Conservation (phyloP, 2,113 vertebrate genomes). For the Circaetus gallicus region DNA sequence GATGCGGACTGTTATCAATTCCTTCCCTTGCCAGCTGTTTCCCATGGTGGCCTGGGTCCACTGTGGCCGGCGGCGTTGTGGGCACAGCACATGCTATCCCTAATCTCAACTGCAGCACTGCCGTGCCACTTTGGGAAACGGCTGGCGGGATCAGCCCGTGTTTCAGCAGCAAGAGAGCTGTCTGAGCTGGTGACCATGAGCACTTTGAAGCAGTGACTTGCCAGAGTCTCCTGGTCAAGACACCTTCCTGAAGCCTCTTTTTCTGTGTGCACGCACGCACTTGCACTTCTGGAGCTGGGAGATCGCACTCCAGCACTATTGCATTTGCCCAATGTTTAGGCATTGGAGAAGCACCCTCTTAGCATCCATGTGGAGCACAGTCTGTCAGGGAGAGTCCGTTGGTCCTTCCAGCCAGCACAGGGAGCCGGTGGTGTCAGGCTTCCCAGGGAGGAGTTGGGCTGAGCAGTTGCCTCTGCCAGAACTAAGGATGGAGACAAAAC, state of each 20-base stretch:
- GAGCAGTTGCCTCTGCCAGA: not conserved
- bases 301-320: rapidly evolving
- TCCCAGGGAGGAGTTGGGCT: rapidly evolving
- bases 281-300: not conserved
- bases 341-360: not conserved
- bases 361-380: not conserved
- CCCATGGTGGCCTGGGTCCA: not conserved
- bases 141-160: rapidly evolving
- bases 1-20: not conserved
- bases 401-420: not conserved
- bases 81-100: not conserved
- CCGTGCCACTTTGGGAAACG: rapidly evolving
- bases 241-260: not conserved
- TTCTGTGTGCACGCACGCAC: not conserved
- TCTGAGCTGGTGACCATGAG: not conserved
- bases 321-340: not conserved
- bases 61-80: not conserved
- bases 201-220: not conserved
- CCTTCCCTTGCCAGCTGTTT: not conserved
- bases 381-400: not conserved
- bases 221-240: not conserved
- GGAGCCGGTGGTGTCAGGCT: not conserved
- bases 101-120: rapidly evolving
- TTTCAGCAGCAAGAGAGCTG: not conserved
- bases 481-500: not conserved